Conservation (phyloP, 1,140 invertebrate genomes). For the Elymnias hypermnestra region DNA sequence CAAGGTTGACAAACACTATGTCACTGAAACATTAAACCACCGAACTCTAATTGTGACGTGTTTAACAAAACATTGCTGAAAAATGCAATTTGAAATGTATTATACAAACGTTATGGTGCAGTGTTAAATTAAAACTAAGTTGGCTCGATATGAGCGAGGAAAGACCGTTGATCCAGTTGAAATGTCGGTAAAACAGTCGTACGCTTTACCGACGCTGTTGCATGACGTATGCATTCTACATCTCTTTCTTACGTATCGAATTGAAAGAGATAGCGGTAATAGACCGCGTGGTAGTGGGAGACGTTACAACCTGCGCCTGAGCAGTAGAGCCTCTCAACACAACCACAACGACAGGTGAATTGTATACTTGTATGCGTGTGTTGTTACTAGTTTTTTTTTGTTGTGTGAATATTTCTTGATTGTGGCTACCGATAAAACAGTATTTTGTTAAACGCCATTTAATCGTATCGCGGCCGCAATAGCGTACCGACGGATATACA, state of each 20-base stretch:
- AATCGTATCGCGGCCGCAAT: slow-evolving; percentile 31
- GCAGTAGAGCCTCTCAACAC: slow-evolving; percentile 61
- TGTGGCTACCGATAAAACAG: slow-evolving; percentile 62
- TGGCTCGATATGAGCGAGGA: slow-evolving; percentile 52
- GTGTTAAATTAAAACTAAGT: slow-evolving; percentile 71
- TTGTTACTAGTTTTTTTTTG: slow-evolving; percentile 38
- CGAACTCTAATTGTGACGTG: slow-evolving; percentile 51
- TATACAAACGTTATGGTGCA: slow-evolving; percentile 51
- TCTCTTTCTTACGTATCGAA: slow-evolving; percentile 28
- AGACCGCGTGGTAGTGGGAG: slow-evolving; percentile 40
- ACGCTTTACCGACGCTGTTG: slow-evolving; percentile 53
- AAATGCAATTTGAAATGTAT: slow-evolving; percentile 42
- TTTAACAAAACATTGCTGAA: slow-evolving; percentile 56
- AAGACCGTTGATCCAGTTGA: slow-evolving; percentile 72
- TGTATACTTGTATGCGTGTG: slow-evolving; percentile 49
- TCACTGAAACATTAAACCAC: slow-evolving; percentile 37
- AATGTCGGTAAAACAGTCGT: slow-evolving; percentile 57
- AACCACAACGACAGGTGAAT: slow-evolving; percentile 67
- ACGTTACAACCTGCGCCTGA: slow-evolving; percentile 58
- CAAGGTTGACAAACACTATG: slow-evolving; percentile 26
- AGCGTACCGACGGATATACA: slow-evolving; percentile 36
- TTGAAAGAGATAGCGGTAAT: slow-evolving; percentile 32
- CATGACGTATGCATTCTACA: slow-evolving; percentile 24
- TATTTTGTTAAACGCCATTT: slow-evolving; percentile 47
- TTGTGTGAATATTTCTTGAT: slow-evolving; percentile 52